phyloP scores from a whole-genome alignment of 1,140 invertebrate species.

The Drosophila eugracilis region DNA sequence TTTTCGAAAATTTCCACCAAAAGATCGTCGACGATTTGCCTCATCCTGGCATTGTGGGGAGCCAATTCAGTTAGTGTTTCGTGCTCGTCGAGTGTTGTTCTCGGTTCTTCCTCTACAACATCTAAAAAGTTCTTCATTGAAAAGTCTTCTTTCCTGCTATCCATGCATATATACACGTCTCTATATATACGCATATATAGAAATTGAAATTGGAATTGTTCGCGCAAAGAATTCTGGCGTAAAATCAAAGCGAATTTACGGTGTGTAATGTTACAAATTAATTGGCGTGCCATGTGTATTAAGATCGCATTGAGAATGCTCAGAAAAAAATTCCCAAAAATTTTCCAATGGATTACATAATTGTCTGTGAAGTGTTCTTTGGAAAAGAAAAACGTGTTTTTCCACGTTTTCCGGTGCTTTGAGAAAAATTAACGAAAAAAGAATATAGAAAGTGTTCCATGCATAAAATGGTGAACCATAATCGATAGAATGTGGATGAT shows the following conservation, averaged over 20 bases:
- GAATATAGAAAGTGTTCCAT: conserved; percentile 28
- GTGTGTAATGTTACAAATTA: conserved; percentile 55
- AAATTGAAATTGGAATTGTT: conserved; percentile 68
- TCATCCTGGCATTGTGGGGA: conserved; percentile 46
- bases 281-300: conserved; percentile 36
- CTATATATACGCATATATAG: conserved; percentile 66
- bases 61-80: conserved; percentile 84
- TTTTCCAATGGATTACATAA: conserved; percentile 77
- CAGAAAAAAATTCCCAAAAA: conserved; percentile 26
- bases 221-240: conserved; percentile 45
- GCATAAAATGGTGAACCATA: conserved; percentile 30
- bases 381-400: conserved; percentile 59
- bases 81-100: conserved; percentile 85
- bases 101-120: conserved; percentile 83
- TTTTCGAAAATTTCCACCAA: conserved; percentile 31
- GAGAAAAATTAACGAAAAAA: conserved; percentile 19
- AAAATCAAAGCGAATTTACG: conserved; percentile 44
- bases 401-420: conserved; percentile 71
- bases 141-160: conserved; percentile 65
- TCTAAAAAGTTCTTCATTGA: conserved; percentile 81
- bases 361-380: conserved; percentile 50
- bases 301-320: conserved; percentile 15
- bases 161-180: conserved; percentile 53
- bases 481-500: conserved; percentile 26
- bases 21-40: conserved; percentile 26